Evolutionary conservation across 2,888 invertebrate species (phyloP), one percentile per base, ranked within the genome.

Genomic region (Strigamia maritima): DNA sequence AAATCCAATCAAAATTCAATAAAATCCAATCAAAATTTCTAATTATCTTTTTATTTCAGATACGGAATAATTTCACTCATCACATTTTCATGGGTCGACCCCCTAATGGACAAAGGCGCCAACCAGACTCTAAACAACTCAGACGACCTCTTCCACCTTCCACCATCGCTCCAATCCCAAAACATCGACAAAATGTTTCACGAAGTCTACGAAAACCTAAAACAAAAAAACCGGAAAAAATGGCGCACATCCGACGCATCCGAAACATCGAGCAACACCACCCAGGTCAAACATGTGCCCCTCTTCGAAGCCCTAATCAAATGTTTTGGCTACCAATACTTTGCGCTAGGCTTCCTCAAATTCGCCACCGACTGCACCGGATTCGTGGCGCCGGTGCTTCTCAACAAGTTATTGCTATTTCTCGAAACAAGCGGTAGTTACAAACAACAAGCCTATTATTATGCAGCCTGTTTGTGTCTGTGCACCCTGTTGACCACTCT

Each of bases 331-430:
- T 40, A 80, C 6, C 81, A 82, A 26, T 85, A 83, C 81, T 83
- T 84, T 79, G 79, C 81, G 0, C 80, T 86, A 75, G 86, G 84
- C 4, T 44, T 84, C 14, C 81, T 85, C n/a, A 87, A 88, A 82
- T 83, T 89, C 35, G 40, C 86, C n/a, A 84, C 86, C 8, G 88
- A 89, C 82, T 81, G 82, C 35, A 83, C 86, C 22, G 85, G 84
- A 19, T 89, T 89, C 84, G 85, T 86, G 65, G 87, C 87, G 6
- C 88, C 88, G 2, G 82, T 89, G 8, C 81, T 89, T 14, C 83
- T 89, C 7, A 87, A 87, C 83, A 82, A 85, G 19, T 82, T 88
- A 16, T 85, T 88, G 2, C 82, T 84, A 0, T 87, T 84, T 81
- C 84, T 89, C 81, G 86, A 87, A 16, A 40, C 76, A 6, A 10